These are phyloP conservation scores for Cactoblastis cactorum DNA, from an alignment of 2,888 invertebrate species.

Conservation along the genomic window DNA sequence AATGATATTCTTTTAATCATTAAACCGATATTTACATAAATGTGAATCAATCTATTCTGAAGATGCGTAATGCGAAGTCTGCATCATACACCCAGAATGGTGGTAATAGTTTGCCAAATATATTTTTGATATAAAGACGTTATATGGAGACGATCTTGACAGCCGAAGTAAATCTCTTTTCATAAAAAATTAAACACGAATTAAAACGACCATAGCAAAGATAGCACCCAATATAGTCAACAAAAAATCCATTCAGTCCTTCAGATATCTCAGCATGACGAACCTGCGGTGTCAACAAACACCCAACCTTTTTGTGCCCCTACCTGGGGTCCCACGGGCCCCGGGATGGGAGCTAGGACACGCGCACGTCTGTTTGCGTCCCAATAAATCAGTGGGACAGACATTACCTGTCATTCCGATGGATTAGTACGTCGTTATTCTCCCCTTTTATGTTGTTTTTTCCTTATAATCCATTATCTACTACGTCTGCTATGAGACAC, in stretches of 20 bases:
- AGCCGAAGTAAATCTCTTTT: no score
- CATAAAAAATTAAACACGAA: background rate
- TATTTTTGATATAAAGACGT: no score
- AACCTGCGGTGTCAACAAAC: constrained; percentile 65
- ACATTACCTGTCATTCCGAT: constrained; percentile 39
- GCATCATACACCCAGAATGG: no score
- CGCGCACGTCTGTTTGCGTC: constrained; percentile 52
- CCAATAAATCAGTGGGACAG: constrained; percentile 63
- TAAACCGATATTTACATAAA: background rate
- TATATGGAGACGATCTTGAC: no score
- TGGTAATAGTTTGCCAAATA: no score
- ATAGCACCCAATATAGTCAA: constrained; percentile 17
- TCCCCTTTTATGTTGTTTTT: constrained; percentile 36
- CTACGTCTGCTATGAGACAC: background rate
- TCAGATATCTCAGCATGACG: constrained; percentile 46
- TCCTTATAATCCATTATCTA: constrained; percentile 19
- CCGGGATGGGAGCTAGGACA: constrained; percentile 28
- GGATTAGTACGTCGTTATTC: constrained; percentile 43
- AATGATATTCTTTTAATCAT: background rate
- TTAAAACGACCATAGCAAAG: background rate
- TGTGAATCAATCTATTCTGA: background rate
- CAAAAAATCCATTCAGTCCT: constrained; percentile 25
- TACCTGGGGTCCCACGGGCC: constrained; percentile 47
- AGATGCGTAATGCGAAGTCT: no score
- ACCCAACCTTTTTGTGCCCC: constrained; percentile 53